These are phyloP conservation scores for Recurvirostra avosetta DNA, from an alignment of 2,113 vertebrate species.

Conservation along the genomic window DNA sequence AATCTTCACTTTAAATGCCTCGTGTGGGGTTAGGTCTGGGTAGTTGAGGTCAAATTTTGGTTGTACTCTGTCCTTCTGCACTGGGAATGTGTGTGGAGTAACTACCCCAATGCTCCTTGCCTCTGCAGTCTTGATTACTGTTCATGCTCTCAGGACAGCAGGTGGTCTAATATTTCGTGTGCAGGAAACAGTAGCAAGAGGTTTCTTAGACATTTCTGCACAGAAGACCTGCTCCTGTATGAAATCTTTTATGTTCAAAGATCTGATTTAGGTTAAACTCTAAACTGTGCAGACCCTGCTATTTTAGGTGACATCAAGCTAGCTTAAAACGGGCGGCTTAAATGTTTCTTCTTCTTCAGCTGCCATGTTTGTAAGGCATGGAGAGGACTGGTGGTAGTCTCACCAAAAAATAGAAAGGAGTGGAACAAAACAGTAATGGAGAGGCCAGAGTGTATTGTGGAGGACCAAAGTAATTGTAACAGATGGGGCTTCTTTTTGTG, in stretches of 20 bases:
- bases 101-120: background rate
- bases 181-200: background rate
- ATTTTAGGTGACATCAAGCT: background rate
- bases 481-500: background rate
- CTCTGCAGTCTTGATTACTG: background rate
- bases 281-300: background rate
- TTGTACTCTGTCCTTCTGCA: background rate
- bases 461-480: background rate
- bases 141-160: background rate
- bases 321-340: background rate
- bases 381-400: background rate
- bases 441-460: background rate
- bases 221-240: background rate
- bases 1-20: background rate
- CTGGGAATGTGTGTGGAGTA: background rate
- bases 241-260: background rate
- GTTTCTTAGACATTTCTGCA: background rate
- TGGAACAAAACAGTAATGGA: background rate
- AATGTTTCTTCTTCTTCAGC: background rate
- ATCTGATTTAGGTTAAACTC: background rate
- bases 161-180: background rate
- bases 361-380: background rate
- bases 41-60: background rate
- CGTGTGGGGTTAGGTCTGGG: background rate
- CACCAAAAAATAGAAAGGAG: background rate